Evolutionary conservation across 2,113 vertebrate genomes (phyloP), one percentile per base, ranked within the genome.

Genomic region (Blennius ocellaris): DNA sequence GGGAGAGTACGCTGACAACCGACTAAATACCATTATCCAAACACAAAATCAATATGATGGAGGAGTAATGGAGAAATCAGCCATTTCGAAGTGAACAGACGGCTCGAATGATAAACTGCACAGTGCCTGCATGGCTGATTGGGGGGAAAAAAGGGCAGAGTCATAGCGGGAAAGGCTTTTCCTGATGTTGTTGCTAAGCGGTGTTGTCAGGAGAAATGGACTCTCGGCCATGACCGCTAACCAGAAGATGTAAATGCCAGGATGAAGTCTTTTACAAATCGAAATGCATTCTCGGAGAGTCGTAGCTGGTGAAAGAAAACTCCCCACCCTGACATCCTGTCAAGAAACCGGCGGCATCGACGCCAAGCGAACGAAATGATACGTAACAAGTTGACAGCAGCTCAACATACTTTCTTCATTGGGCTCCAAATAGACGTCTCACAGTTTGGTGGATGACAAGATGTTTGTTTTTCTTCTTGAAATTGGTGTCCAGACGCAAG

Each of bases 381-480:
- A 37, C 39, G 45, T 38, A 36, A 50, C 52, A 76, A 43, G 49
- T 15, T 45, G 60, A 67, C 57, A 50, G 11, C 7, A 73, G 40
- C 7, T 7, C 59, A 15, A 15, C 37, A 57, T 55, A 17, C 43
- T 50, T 58, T 63, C 45, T 50, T 8, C 15, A 17, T 11, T 39
- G 36, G 6, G 56, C 55, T 59, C 51, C 37, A 59, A 80, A 70
- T 44, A 63, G 66, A 74, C 57, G n/a, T 86, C 53, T 76, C 78
- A 62, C 63, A 74, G 64, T 68, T 78, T 72, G 43, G 61, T 55
- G 8, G 45, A 71, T 21, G 39, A 81, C 74, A 82, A 84, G 51
- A 87, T 57, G 74, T 11, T 80, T 17, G 5, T 70, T 65, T 80
- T 65, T 82, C 76, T 59, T 71, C 57, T 56, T 44, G 0, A 73